Evolutionary conservation across 2,113 vertebrate genomes (phyloP).

Genomic region (Candoia aspera): DNA sequence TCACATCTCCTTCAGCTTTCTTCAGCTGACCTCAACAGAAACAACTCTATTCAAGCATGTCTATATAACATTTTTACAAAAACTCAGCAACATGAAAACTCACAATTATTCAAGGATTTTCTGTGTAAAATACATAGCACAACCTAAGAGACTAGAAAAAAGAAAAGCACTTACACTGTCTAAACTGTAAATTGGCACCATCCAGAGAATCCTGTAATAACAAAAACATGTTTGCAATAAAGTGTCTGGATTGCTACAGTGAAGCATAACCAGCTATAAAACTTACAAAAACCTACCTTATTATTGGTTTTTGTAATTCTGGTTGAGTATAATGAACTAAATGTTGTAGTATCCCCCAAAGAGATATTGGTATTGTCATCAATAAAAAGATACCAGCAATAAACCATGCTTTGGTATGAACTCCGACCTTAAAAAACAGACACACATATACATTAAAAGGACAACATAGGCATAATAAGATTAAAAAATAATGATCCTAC

Average conservation of each 20-base stretch:
- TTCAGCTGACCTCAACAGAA: neutral
- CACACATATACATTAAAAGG: slow-evolving; percentile 16
- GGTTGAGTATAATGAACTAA: slow-evolving; percentile 97
- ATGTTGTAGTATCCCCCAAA: slow-evolving; percentile 97
- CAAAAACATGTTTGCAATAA: slow-evolving; percentile 57
- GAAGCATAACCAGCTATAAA: neutral
- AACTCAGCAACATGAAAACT: neutral
- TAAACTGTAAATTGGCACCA: slow-evolving; percentile 99
- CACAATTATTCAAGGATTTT: neutral
- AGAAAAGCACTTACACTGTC: slow-evolving; percentile 90
- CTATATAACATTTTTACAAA: neutral
- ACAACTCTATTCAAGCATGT: neutral
- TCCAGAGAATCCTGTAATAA: slow-evolving; percentile 92
- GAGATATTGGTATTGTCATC: slow-evolving; percentile 94
- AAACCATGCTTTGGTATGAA: slow-evolving; percentile 96
- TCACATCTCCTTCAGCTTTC: neutral
- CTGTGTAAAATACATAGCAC: neutral
- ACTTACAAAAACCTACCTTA: slow-evolving; percentile 78
- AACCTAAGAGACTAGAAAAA: slow-evolving; percentile 42
- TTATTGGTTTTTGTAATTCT: slow-evolving; percentile 96
- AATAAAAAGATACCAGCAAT: slow-evolving; percentile 96
- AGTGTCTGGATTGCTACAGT: neutral
- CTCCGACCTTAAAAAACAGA: slow-evolving; percentile 81
- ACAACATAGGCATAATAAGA: slow-evolving; percentile 19
- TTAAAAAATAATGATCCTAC: neutral